A percentile compares a stretch with the other conserved stretches of the same genome.
Conservation (phyloP, 2,797 vertebrate species). For the Clarias laeviceps region DNA sequence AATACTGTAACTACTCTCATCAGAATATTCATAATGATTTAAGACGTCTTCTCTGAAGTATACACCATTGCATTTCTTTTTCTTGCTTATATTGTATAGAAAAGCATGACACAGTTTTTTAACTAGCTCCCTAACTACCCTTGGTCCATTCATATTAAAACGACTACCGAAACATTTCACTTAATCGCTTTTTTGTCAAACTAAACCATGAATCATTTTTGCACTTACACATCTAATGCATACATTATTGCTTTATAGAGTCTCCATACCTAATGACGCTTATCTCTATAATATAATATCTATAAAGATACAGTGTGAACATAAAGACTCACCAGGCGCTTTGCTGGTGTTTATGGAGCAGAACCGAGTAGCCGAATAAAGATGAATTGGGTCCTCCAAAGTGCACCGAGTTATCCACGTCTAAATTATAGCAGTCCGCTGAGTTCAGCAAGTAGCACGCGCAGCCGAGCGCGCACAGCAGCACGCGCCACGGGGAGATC, state of each 20-base stretch:
- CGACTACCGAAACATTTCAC: neutral
- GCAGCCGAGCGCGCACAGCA: slow-evolving; percentile 36
- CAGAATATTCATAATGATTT: neutral
- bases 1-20: neutral
- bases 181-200: neutral
- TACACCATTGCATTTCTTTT: neutral
- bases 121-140: neutral
- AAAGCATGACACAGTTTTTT: neutral
- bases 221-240: neutral
- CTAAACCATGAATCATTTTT: neutral
- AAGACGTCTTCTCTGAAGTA: neutral
- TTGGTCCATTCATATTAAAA: neutral
- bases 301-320: neutral
- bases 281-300: neutral
- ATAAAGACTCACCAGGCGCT: slow-evolving; percentile 74
- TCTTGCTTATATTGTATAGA: neutral
- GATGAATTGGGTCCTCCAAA: slow-evolving; percentile 71
- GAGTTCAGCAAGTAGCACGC: slow-evolving; percentile 45
- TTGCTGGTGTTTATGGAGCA: slow-evolving; percentile 72
- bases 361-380: slow-evolving; percentile 82
- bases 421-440: slow-evolving; percentile 76
- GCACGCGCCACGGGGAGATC: slow-evolving; percentile 20
- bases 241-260: neutral
- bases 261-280: neutral
- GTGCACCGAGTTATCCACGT: slow-evolving; percentile 68